Evolutionary conservation across 2,888 invertebrate genomes (phyloP), one percentile per base, ranked within the genome.

Genomic region (Acrobasis suavella): DNA sequence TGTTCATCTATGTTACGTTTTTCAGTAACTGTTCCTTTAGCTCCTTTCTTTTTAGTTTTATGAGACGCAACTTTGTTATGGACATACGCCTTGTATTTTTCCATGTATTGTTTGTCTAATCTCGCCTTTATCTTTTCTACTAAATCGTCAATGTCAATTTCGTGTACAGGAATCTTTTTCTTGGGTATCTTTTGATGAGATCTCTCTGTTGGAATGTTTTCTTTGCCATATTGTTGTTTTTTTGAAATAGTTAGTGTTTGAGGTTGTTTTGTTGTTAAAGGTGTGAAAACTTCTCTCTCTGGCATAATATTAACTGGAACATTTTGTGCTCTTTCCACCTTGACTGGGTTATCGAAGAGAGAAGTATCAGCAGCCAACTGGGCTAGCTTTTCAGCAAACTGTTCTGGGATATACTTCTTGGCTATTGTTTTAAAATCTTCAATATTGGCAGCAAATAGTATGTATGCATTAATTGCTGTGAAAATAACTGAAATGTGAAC

Each of bases 351-450:
- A 16, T 32, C 9, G 10, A 51, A 42, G 9, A 51, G 14, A 9
- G 60, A 51, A 16, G 51, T 59, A 3, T 50, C 15, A 0, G 64
- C 16, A 0, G 78, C 76, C 7, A 82, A 67, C 0, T 72, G 66
- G 0, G 76, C 68, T 1, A 85, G 61, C 69, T 81, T 71, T 0
- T 77, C 68, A 0, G 76, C 80, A 1, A 83, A 58, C 6, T 72
- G 62, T 38, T 71, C 69, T 0, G 84, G 80, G 0, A 76, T 70
- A 1, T 82, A 70, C 65, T 81, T 77, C 16, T 75, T 78, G 0
- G 82, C 83, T 60, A 87, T 64, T 0, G 60, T 66, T 51, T 69
- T 70, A 42, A 87, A 80, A 16, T 86, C 86, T 0, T 84, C 78
- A 2, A 78, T 42, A 16, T 86, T 81, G 0, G 77, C 81, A 5